phyloP scores from a whole-genome alignment of 2,888 invertebrate species.

The Acholoe squamosa region DNA sequence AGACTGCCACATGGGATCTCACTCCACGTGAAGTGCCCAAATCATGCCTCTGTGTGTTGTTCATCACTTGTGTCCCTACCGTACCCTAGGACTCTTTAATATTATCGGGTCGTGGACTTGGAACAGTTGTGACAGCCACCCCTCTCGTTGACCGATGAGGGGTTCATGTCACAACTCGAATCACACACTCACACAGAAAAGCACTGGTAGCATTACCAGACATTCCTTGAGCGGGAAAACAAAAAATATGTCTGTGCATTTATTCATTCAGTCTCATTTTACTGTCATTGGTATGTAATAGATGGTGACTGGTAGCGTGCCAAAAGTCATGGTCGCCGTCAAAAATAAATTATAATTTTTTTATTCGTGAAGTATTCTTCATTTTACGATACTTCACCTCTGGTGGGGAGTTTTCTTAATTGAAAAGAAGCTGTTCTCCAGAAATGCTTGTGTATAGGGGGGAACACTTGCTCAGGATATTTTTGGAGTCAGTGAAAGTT shows the following conservation, averaged over 20 bases:
- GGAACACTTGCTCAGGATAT: not conserved
- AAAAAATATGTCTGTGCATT: not conserved
- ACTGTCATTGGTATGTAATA: not conserved
- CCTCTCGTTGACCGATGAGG: slow-evolving; percentile 19
- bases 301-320: slow-evolving; percentile 26
- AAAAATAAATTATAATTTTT: slow-evolving; percentile 41
- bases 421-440: not conserved
- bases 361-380: not conserved
- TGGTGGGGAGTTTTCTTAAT: not conserved
- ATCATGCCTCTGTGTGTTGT: not conserved
- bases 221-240: slow-evolving; percentile 3
- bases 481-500: not conserved
- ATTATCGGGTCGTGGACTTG: not conserved
- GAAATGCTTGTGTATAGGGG: not conserved
- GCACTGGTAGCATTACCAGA: not conserved
- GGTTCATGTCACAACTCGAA: not conserved
- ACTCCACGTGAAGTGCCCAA: too few relatives aligned
- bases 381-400: not conserved
- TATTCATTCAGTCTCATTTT: slow-evolving; percentile 50
- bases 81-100: not conserved
- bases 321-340: not conserved
- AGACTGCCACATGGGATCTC: slow-evolving; percentile 24
- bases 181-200: not conserved
- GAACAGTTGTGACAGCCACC: not conserved
- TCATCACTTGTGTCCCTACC: not conserved